Base-by-base conservation (phyloP, 2,113 vertebrate species). In the Thymallus thymallus region DNA sequence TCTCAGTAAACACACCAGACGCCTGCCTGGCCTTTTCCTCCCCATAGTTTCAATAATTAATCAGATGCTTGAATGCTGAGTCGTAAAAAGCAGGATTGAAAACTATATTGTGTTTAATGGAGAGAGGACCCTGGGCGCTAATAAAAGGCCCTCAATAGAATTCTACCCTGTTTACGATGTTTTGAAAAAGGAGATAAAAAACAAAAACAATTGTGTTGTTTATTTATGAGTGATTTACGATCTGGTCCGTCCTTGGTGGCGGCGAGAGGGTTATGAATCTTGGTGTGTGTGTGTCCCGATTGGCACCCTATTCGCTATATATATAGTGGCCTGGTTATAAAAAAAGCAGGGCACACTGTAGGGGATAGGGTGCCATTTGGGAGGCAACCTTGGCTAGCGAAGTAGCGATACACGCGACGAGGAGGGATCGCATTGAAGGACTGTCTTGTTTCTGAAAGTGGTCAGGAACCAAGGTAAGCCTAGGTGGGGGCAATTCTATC, bases 1-100 rank as follows among this genome's bases (percentile, higher is more conserved):
- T 77, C 73, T n/a, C 41, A 12, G 65, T 76, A 75, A 72, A 72
- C 64, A 67, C 9, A 20, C 1, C 1, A 14, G 5, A 30, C 4
- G 46, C 4, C 16, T 4, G 14, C 46, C n/a, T n/a, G 64, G 72
- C 29, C 68, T 68, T 75, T 67, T 58, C 70, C 66, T 56, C 67
- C 29, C 29, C 18, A 30, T 16, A 22, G 35, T 63, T 61, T 81
- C 79, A 79, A 76, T 81, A 71, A 76, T 74, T 73, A 73, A 76
- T 71, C 68, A 76, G 73, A 46, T 22, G 70, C 6, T 58, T 46
- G 69, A 72, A 56, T 16, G 71, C 69, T 68, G 62, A 71, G 20
- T 60, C 6, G n/a, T 60, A 60, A 75, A 77, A 74, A 22, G 66
- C 60, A 32, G 65, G 64, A 26, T 66, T 71, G 58, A 72, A 68